Conservation (phyloP, 2,888 invertebrate species). For the Cheilosia pagana region DNA sequence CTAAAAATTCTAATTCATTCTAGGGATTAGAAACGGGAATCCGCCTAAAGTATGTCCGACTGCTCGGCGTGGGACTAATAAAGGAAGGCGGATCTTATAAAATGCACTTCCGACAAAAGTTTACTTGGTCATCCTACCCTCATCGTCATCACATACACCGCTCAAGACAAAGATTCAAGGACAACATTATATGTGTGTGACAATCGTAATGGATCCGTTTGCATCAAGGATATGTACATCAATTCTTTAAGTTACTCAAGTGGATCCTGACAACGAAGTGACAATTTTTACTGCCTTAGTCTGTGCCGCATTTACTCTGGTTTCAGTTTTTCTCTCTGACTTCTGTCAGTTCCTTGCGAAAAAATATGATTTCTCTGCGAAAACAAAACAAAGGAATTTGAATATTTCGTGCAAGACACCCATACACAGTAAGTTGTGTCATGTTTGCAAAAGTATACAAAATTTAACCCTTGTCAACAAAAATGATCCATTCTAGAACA, state of each 20-base stretch:
- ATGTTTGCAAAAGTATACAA: not conserved
- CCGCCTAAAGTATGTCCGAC: not conserved
- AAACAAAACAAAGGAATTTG: not conserved
- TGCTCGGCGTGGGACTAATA: not conserved
- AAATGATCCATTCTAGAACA: not conserved
- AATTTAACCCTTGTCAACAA: slow-evolving; percentile 1
- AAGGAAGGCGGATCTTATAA: slow-evolving; percentile 2
- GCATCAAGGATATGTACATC: not conserved
- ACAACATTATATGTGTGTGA: slow-evolving; percentile 3
- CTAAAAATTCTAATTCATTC: too few species aligned
- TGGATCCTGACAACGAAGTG: slow-evolving; percentile 26
- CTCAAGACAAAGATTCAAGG: slow-evolving; percentile 3
- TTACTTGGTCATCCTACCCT: slow-evolving; percentile 10
- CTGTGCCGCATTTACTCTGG: slow-evolving; percentile 16
- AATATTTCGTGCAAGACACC: not conserved
- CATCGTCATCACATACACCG: slow-evolving; percentile 10
- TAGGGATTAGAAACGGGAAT: not conserved
- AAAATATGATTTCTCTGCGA: not conserved
- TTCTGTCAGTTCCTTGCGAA: not conserved
- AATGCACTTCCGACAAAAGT: slow-evolving; percentile 5
- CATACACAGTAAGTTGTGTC: not conserved
- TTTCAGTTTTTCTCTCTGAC: slow-evolving; percentile 17
- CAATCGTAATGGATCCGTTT: slow-evolving; percentile 28
- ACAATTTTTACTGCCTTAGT: slow-evolving; percentile 6
- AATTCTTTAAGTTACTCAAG: slow-evolving; percentile 21